Percentiles rank a stretch among this genome's conserved stretches.
These are phyloP conservation scores for Barnardius zonarius DNA, from an alignment of 2,113 vertebrate species.

Conservation along the genomic window DNA sequence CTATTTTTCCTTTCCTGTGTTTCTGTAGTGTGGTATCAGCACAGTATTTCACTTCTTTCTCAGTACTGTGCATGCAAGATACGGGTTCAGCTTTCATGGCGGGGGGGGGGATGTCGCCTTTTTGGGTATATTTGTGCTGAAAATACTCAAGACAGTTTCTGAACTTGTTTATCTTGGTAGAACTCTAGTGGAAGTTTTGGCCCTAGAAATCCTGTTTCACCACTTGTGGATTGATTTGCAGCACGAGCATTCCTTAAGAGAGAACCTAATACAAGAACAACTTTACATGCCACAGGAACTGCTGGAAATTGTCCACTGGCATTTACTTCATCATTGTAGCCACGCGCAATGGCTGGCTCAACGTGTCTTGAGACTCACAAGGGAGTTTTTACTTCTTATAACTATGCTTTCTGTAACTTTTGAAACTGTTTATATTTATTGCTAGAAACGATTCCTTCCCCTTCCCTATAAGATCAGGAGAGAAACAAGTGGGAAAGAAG, in stretches of 20 bases:
- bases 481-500: not conserved
- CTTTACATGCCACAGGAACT: not conserved
- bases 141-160: not conserved
- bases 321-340: not conserved
- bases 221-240: not conserved
- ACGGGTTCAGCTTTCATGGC: rapidly evolving
- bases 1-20: not conserved
- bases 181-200: not conserved
- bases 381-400: not conserved
- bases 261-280: not conserved
- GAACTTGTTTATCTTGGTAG: not conserved
- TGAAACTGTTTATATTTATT: not conserved
- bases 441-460: not conserved
- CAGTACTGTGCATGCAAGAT: not conserved
- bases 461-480: not conserved
- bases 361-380: not conserved
- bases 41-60: not conserved
- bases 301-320: not conserved
- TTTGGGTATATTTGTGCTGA: not conserved
- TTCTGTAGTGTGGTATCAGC: not conserved
- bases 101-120: not conserved
- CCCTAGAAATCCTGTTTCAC: not conserved
- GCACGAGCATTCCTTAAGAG: not conserved
- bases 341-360: rapidly evolving
- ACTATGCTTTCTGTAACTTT: not conserved